These are phyloP conservation scores for Nezara viridula DNA, from an alignment of 2,888 invertebrate species.

Conservation along the genomic window DNA sequence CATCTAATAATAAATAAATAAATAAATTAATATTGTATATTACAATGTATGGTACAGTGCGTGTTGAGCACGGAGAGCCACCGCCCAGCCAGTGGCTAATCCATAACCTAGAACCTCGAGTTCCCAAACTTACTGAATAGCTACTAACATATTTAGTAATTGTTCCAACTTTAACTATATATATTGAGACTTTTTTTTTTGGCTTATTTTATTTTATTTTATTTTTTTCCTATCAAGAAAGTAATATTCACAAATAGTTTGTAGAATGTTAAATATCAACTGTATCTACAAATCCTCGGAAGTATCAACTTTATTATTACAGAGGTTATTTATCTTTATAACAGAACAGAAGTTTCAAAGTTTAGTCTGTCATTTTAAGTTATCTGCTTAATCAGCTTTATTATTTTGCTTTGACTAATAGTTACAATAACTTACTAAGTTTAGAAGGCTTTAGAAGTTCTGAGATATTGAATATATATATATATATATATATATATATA, in stretches of 20 bases:
- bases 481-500: no score
- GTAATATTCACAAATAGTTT: background rate
- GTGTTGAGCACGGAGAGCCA: conserved; percentile 1
- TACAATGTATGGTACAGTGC: conserved; percentile 46
- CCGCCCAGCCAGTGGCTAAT: background rate
- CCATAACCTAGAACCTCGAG: background rate
- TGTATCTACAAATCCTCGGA: no score
- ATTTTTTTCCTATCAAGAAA: background rate
- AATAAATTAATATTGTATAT: conserved; percentile 37
- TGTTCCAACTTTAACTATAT: background rate
- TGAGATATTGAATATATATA: no score
- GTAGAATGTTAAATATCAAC: background rate
- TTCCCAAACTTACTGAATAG: background rate
- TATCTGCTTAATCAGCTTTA: no score
- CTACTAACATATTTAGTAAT: background rate
- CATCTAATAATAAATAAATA: conserved; percentile 28
- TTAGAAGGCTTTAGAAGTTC: no score
- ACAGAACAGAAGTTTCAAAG: no score
- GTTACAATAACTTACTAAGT: no score
- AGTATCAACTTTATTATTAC: no score
- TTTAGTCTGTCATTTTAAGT: no score
- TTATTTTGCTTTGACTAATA: no score
- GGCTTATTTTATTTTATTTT: background rate
- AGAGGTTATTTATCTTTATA: no score
- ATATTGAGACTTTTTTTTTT: background rate